Evolutionary conservation across 2,113 vertebrate species (phyloP).

Genomic region (Aphyosemion australe): DNA sequence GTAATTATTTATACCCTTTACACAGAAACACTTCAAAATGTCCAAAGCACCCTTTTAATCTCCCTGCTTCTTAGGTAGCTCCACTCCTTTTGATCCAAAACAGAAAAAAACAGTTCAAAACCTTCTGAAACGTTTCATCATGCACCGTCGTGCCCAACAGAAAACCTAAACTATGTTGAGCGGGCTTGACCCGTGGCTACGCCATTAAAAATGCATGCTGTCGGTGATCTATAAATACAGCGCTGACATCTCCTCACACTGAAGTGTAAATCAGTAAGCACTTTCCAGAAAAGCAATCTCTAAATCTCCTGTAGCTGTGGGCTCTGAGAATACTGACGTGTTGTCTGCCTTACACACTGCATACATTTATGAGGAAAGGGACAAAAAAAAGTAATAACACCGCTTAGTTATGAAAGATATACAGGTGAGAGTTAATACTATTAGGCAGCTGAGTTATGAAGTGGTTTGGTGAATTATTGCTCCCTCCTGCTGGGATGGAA

Average conservation of each 20-base stretch:
- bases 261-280: slow-evolving; percentile 26
- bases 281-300: slow-evolving; percentile 18
- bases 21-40: too few relatives aligned
- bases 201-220: slow-evolving; percentile 27
- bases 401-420: slow-evolving; percentile 1
- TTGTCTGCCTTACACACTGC: neutral
- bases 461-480: slow-evolving; percentile 3
- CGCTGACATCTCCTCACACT: slow-evolving; percentile 16
- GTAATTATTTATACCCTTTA: too few relatives aligned
- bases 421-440: slow-evolving; percentile 17
- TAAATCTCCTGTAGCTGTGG: slow-evolving; percentile 29
- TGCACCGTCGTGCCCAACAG: slow-evolving; percentile 7
- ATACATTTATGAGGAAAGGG: neutral
- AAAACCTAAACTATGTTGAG: slow-evolving; percentile 32
- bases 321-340: neutral
- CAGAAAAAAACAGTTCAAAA: neutral
- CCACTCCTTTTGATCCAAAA: neutral
- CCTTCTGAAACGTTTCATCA: slow-evolving; percentile 25
- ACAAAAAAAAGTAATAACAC: neutral
- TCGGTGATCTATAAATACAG: slow-evolving; percentile 31
- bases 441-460: slow-evolving; percentile 14
- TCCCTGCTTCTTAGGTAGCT: slow-evolving; percentile 8
- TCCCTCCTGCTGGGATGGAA: slow-evolving; percentile 23
- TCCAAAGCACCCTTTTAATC: neutral
- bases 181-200: slow-evolving; percentile 25